Conservation (phyloP, 92 coral and sea anemone species). For the Anthopleura xanthogrammica region DNA sequence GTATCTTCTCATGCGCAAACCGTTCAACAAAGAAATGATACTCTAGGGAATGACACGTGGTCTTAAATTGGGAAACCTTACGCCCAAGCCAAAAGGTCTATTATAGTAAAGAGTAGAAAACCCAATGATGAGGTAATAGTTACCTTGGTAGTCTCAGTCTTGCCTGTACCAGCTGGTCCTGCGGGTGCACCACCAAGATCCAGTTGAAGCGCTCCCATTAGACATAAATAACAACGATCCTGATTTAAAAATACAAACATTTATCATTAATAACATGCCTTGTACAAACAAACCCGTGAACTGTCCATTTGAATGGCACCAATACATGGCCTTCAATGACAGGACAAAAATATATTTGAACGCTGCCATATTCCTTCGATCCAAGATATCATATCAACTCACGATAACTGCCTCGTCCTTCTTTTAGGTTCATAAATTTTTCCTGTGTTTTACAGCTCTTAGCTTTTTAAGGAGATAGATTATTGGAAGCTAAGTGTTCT, state of each 20-base stretch:
- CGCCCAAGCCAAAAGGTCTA: too few species aligned
- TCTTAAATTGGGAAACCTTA: too few species aligned
- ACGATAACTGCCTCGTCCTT: too few species aligned
- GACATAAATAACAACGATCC: constrained; percentile 99
- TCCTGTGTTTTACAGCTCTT: not conserved
- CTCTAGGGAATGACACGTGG: too few species aligned
- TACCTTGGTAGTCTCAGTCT: constrained; percentile 98
- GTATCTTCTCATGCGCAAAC: too few species aligned
- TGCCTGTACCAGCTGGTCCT: constrained; percentile 99
- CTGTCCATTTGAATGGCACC: not conserved
- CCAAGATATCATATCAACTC: too few species aligned
- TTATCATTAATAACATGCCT: not conserved
- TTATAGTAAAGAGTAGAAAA: too few species aligned
- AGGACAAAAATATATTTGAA: too few species aligned
- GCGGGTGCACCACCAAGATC: constrained; percentile 99
- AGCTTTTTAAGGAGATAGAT: too few species aligned
- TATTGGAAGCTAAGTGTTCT: not conserved
- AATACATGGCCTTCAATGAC: too few species aligned
- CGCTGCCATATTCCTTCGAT: too few species aligned
- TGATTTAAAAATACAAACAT: constrained; percentile 2
- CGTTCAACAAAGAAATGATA: too few species aligned
- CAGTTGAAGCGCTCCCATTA: constrained; percentile 98
- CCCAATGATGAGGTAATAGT: not conserved
- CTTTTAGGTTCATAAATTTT: not conserved
- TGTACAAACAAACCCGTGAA: not conserved